Evolutionary conservation across 2,888 invertebrate genomes (phyloP).

Genomic region (Villa cingulata): DNA sequence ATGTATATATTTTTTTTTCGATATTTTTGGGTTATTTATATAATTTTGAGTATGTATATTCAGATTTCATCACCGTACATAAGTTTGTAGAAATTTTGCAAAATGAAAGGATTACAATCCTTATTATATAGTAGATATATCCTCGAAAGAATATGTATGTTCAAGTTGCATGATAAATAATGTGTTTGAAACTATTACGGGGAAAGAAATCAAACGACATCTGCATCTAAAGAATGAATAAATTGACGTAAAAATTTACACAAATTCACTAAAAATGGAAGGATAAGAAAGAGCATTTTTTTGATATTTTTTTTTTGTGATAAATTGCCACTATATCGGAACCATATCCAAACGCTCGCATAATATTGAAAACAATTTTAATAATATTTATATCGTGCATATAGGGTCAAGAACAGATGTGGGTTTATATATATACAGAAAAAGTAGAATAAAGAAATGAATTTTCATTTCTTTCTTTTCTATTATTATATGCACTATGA

Average conservation of each 20-base stretch:
- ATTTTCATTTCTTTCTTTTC: neutral
- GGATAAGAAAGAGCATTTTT: neutral
- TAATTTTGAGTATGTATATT: neutral
- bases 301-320: no score
- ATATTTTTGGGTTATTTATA: conserved; percentile 1
- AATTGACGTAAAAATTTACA: conserved; percentile 3
- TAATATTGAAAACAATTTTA: no score
- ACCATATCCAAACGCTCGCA: no score
- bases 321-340: neutral
- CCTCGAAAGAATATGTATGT: no score
- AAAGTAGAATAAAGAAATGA: neutral
- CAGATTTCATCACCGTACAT: conserved; percentile 1
- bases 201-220: neutral
- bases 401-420: conserved; percentile 10
- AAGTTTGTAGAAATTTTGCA: neutral
- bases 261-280: neutral
- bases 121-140: no score
- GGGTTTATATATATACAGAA: conserved; percentile 1
- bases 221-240: neutral
- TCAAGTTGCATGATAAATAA: no score
- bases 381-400: neutral
- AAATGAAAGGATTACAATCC: conserved; percentile 2
- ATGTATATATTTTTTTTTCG: neutral
- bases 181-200: no score
- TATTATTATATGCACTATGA: no score